Evolutionary conservation across 2,888 invertebrate species (phyloP).

Genomic region (Proisotoma minuta): DNA sequence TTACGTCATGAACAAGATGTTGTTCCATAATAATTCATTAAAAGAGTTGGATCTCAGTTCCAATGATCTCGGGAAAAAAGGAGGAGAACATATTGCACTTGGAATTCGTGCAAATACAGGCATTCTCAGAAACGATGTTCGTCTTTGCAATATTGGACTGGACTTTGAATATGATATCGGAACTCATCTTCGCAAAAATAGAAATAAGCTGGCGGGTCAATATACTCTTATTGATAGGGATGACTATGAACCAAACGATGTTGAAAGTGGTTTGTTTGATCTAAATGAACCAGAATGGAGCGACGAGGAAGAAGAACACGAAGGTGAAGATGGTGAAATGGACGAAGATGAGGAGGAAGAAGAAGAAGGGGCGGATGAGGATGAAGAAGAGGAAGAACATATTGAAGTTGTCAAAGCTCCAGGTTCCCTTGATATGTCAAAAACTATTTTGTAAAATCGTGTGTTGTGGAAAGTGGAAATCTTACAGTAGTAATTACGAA

Average conservation of each 20-base stretch:
- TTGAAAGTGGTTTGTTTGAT: slow-evolving; percentile 20
- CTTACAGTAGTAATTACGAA: no score
- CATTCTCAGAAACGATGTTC: slow-evolving; percentile 38
- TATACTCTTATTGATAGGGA: slow-evolving; percentile 36
- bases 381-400: not conserved
- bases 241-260: slow-evolving; percentile 33
- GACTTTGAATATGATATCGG: slow-evolving; percentile 40
- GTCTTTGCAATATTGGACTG: slow-evolving; percentile 33
- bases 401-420: not conserved
- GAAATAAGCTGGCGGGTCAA: slow-evolving; percentile 18
- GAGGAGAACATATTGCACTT: slow-evolving; percentile 38
- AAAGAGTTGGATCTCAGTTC: slow-evolving; percentile 42
- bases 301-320: slow-evolving; percentile 24
- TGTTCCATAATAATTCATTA: slow-evolving; percentile 36
- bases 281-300: slow-evolving; percentile 11
- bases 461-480: no score
- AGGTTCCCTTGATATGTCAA: not conserved
- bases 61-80: slow-evolving; percentile 36
- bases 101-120: slow-evolving; percentile 36
- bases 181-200: slow-evolving; percentile 34
- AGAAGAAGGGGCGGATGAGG: slow-evolving; percentile 9
- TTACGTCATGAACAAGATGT: slow-evolving; percentile 42
- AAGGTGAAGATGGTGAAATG: slow-evolving; percentile 22
- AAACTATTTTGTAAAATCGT: not conserved
- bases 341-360: slow-evolving; percentile 26